phyloP scores from a whole-genome alignment of 2,113 vertebrate genomes.

The Columba janthina region DNA sequence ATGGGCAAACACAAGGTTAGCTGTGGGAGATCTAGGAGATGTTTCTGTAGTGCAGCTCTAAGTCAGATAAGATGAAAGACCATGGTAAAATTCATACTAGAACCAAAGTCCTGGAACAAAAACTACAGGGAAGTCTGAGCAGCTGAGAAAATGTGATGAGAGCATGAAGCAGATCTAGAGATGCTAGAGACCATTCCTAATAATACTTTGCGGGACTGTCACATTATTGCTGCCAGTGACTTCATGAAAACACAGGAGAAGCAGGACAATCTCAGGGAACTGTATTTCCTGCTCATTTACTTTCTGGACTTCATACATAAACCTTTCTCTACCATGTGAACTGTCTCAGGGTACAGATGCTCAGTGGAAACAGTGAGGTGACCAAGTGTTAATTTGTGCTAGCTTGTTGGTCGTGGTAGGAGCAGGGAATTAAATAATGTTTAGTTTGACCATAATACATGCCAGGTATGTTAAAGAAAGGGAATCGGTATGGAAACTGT shows the following conservation, averaged over 20 bases:
- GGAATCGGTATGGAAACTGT: not conserved
- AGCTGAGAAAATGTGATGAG: not conserved
- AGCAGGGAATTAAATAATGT: not conserved
- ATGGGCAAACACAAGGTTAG: rapidly evolving
- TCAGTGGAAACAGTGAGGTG: not conserved
- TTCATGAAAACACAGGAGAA: not conserved
- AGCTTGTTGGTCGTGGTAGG: not conserved
- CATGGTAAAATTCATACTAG: not conserved
- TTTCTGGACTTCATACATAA: conserved; percentile 4
- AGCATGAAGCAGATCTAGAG: not conserved
- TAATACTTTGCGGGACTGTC: not conserved
- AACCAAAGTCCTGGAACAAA: not conserved
- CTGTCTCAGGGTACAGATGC: not conserved
- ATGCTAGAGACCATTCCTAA: not conserved
- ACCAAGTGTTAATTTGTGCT: not conserved
- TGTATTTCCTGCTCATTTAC: conserved; percentile 5
- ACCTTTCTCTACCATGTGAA: not conserved
- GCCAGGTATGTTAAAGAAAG: not conserved
- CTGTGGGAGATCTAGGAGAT: not conserved
- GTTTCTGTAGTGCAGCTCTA: not conserved
- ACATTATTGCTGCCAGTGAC: not conserved
- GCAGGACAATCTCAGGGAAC: not conserved
- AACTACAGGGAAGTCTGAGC: not conserved
- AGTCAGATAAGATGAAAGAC: not conserved
- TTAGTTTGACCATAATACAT: not conserved